Evolutionary conservation across 2,797 vertebrate genomes (phyloP), one percentile per base, ranked within the genome.

Genomic region (Rhadinocentrus ornatus): DNA sequence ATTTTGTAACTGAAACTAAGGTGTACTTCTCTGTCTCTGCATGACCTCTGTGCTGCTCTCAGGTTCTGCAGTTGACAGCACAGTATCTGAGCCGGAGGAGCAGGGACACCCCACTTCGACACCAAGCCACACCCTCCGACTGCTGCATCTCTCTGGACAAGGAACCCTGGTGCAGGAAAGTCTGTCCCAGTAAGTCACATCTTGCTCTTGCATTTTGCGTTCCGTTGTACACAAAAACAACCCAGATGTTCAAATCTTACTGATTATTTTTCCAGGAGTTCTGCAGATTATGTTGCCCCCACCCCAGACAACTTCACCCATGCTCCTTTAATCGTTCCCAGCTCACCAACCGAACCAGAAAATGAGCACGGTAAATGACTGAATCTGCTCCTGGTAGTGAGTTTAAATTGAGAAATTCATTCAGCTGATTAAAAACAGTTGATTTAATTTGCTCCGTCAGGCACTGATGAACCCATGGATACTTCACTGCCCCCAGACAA

Each of bases 131-230:
- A 95, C 91, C 60, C 91, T 99, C 67, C 92, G 86, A 0, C 89
- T 99, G 63, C 93, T 99, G 73, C 97, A 99, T 24, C 94, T 98
- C 26, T 99, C 97, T 26, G 97, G 96, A 55, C 96, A 98, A 82
- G 90, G 88, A 55, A 91, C 94, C 0, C 86, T 95, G 86, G 93
- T 84, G 56, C 95, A 95, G 80, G 92, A 96, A 34, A 95, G 93
- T 89, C 92, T 94, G 64, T 96, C 95, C 58, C 94, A 64, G 98
- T 99, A 92, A 96, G 97, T 72, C 41, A 0, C 37, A 0, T 0
- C 0, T 4, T 5, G 3, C 24, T 39, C 0, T 64, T 29, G n/a
- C 2, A 1, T 20, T 18, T 1, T 10, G 1, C 46, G 0, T 12
- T 26, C 16, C 1, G 48, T 4, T 1, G 1, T 11, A 9, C 32